Evolutionary conservation across 1,140 invertebrate species (phyloP), one percentile per base, ranked within the genome.

Genomic region (Aphelinus certus): DNA sequence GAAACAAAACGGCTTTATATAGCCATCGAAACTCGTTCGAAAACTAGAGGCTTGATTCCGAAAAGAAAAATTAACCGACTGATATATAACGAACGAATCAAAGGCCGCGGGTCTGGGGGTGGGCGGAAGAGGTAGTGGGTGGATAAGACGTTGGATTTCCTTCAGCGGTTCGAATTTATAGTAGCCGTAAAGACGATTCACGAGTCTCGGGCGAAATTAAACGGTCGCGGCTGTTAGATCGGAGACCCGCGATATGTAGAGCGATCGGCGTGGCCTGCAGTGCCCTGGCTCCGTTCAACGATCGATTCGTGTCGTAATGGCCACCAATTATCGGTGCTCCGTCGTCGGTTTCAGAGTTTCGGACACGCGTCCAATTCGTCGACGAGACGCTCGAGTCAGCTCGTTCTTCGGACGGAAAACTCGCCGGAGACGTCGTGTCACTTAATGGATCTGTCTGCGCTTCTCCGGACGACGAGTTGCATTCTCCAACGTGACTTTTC

Each of bases 301-400:
- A 67, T 74, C 49, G 6, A 69, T 74, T 57, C 64, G 65, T 66
- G 63, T 60, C 49, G 10, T 75, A 75, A 75, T 75, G 55, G 67
- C 60, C 60, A n/a, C 7, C 73, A 70, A 75, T 75, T 58, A 75
- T 70, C 58, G 58, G 7, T 49, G 43, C 42, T n/a, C 42, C 55
- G 42, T 63, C 9, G 48, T 57, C 70, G 53, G 64, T 72, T 70
- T 72, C 51, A 51, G n/a, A 65, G 42, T 48, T 63, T 63, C 46
- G 4, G 6, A 7, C n/a, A 3, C 0, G 42, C 1, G 58, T 45
- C 26, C 26, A 26, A 26, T 26, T 26, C 26, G 26, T 26, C 26
- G 26, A 26, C 26, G 26, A 26, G 26, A 26, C 26, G 26, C 26
- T 26, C 26, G 26, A 26, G 26, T 26, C 26, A 26, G 26, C 26